These are phyloP conservation scores for Troides helena DNA, from an alignment of 2,888 invertebrate species.

Conservation along the genomic window DNA sequence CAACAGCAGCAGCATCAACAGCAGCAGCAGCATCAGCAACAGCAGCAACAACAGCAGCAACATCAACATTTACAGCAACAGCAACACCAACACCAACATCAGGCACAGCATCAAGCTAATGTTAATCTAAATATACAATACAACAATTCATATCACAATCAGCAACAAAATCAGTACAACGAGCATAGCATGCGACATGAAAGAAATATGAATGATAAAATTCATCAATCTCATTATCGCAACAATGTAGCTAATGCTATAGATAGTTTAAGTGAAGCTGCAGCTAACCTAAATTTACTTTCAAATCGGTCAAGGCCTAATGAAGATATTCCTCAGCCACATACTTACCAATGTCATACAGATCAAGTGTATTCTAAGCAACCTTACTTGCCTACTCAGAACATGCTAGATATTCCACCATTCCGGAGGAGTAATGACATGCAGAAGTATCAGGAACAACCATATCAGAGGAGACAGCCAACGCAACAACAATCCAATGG, in stretches of 20 bases:
- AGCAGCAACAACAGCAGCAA: constrained; percentile 49
- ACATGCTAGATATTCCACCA: constrained; percentile 52
- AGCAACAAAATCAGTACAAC: constrained; percentile 50
- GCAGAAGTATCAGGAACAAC: constrained; percentile 58
- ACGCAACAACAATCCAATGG: constrained; percentile 56
- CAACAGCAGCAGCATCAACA: constrained; percentile 18
- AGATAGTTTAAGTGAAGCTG: constrained; percentile 62
- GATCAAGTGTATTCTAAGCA: constrained; percentile 53
- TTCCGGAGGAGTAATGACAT: constrained; percentile 51
- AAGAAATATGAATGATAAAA: constrained; percentile 52
- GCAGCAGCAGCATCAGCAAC: constrained; percentile 50
- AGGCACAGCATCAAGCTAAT: constrained; percentile 36
- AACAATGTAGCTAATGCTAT: constrained; percentile 48
- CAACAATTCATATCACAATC: constrained; percentile 56
- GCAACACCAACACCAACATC: constrained; percentile 32
- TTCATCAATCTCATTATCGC: constrained; percentile 49
- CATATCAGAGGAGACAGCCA: constrained; percentile 44
- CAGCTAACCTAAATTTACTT: constrained; percentile 58
- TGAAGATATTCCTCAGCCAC: constrained; percentile 49
- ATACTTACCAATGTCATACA: constrained; percentile 49
- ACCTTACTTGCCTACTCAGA: constrained; percentile 49
- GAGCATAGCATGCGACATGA: constrained; percentile 58
- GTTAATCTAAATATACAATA: constrained; percentile 52
- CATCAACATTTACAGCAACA: constrained; percentile 40
- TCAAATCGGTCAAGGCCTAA: constrained; percentile 45